A percentile compares a stretch with the other conserved stretches of the same genome.
These are phyloP conservation scores for Polypterus senegalus DNA, from an alignment of 2,113 vertebrate species.

Conservation along the genomic window DNA sequence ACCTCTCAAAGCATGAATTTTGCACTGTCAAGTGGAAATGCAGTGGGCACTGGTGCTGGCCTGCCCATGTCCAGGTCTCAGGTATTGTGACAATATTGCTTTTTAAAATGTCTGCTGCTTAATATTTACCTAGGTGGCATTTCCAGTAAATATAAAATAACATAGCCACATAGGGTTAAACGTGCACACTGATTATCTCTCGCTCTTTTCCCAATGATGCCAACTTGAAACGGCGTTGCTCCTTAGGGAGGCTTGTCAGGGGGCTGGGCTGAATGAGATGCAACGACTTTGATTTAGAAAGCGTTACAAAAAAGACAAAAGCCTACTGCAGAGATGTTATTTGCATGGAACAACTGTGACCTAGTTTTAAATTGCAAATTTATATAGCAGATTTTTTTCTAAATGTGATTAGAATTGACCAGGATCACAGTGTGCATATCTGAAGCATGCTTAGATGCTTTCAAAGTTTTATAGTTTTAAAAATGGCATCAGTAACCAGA, in stretches of 20 bases:
- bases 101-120: too few species aligned
- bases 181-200: too few species aligned
- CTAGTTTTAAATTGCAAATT: constrained; percentile 37
- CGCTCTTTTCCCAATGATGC: constrained; percentile 30
- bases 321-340: constrained; percentile 25
- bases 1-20: constrained; percentile 87
- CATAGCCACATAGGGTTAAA: too few species aligned
- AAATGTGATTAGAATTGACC: too few species aligned
- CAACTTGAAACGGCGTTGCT: constrained; percentile 18
- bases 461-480: too few species aligned
- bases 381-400: too few species aligned
- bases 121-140: too few species aligned
- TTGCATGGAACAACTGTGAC: constrained; percentile 44
- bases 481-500: too few species aligned
- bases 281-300: constrained; percentile 37
- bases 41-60: constrained; percentile 41
- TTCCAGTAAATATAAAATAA: too few species aligned
- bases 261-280: constrained; percentile 33
- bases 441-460: too few species aligned
- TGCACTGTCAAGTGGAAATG: constrained; percentile 67
- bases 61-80: constrained; percentile 77
- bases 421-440: too few species aligned
- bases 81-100: constrained; percentile 41
- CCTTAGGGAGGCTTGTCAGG: constrained; percentile 29
- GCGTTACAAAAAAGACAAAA: constrained; percentile 35